phyloP scores from a whole-genome alignment of 2,888 invertebrate genomes.

The Caradrina clavipalpis region DNA sequence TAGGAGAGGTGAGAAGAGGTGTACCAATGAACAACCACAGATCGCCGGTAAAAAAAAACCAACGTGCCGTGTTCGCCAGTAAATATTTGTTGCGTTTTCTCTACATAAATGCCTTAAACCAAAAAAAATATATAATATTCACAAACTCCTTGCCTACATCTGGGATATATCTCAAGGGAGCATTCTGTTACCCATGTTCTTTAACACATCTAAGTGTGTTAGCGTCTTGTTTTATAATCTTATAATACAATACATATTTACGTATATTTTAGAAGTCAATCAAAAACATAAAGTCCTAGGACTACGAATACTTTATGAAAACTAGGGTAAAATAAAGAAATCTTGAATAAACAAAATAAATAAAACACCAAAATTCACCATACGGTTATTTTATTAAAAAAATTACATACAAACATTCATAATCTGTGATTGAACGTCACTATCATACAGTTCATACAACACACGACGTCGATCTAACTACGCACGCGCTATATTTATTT shows the following conservation, averaged over 20 bases:
- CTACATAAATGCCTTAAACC: not conserved
- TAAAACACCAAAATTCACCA: slow-evolving; percentile 69
- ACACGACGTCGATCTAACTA: slow-evolving; percentile 79
- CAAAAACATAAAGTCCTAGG: too few species aligned
- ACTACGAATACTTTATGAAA: too few species aligned
- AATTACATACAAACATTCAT: slow-evolving; percentile 91
- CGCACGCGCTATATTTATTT: slow-evolving; percentile 72
- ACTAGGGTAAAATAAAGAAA: too few species aligned
- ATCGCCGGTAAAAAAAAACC: too few species aligned
- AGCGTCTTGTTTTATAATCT: not conserved
- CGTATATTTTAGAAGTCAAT: too few species aligned
- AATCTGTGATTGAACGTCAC: slow-evolving; percentile 78
- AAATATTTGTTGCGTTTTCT: too few species aligned
- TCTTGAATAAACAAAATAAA: slow-evolving; percentile 38
- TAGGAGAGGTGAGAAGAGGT: too few species aligned
- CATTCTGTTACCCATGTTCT: not conserved
- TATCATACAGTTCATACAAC: slow-evolving; percentile 70
- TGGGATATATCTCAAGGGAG: not conserved
- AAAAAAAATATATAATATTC: too few species aligned
- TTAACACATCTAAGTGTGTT: not conserved
- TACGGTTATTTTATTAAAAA: slow-evolving; percentile 86
- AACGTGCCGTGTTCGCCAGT: too few species aligned
- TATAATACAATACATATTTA: too few species aligned
- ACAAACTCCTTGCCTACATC: not conserved
- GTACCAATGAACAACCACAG: too few species aligned